phyloP scores from a whole-genome alignment of 2,888 invertebrate genomes.

The Lasius fuliginosus region DNA sequence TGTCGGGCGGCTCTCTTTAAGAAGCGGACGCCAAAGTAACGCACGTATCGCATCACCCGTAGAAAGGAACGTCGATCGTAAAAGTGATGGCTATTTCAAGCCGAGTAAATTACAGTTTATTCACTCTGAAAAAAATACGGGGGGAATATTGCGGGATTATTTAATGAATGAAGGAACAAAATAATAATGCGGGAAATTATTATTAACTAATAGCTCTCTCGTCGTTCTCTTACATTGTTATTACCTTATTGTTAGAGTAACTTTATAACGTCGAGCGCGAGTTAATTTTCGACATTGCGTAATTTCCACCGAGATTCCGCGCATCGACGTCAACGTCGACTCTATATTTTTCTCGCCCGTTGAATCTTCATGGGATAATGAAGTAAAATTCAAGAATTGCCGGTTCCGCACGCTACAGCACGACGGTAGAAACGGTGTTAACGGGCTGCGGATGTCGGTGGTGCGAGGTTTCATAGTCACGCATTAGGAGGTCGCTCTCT shows the following conservation, averaged over 20 bases:
- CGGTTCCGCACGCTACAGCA: constrained; percentile 31
- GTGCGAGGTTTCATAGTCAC: constrained; percentile 71
- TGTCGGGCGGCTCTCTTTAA: constrained; percentile 2
- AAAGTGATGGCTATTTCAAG: constrained; percentile 12
- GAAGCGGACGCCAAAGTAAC: not conserved
- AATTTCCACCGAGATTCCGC: constrained; percentile 37
- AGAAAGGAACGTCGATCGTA: constrained; percentile 38
- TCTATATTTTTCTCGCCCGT: not conserved
- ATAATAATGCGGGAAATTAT: constrained; percentile 24
- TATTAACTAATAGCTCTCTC: constrained; percentile 30
- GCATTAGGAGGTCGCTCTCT: constrained; percentile 80
- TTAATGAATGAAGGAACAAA: not conserved
- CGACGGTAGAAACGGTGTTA: constrained; percentile 66
- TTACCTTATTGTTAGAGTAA: not conserved
- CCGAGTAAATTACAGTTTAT: constrained; percentile 26
- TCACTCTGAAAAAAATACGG: not conserved
- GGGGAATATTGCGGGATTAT: not conserved
- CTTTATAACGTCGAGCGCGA: not conserved
- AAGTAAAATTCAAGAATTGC: constrained; percentile 65
- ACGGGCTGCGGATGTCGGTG: constrained; percentile 64
- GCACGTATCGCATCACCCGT: constrained; percentile 17
- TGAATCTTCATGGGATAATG: constrained; percentile 43
- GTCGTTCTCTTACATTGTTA: not conserved
- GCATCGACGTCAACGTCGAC: not conserved
- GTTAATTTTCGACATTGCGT: constrained; percentile 32